Base-by-base conservation (phyloP, 2,888 invertebrate genomes). In the Gymnocheta viridis region DNA sequence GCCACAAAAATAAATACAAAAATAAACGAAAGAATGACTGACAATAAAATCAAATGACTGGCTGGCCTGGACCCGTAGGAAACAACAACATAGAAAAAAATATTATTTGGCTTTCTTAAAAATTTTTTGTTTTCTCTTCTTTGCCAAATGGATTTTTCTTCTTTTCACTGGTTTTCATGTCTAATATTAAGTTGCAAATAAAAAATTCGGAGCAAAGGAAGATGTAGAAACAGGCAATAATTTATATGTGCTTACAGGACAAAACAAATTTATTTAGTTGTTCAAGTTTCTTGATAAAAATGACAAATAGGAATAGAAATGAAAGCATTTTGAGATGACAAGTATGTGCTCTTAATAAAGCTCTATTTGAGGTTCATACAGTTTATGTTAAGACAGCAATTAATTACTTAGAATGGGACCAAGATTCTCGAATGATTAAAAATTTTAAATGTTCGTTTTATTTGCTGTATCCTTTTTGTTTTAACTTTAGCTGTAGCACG, bases 31-130 rank as follows among this genome's bases (percentile, higher is more conserved):
- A 22, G 24, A 56, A 66, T 56, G 44, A 32, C 27, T 19, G 38
- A 29, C 9, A 32, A 35, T 49, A 69, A 17, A 9, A 27, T 19
- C 17, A 29, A 69, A 35, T 35, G n/a, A 67, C 51, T n/a, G 14
- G 6, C 41, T 29, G 6, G 19, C 24, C 14, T 47, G 7, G 17
- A 9, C 17, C 19, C 6, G 9, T 19, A 67, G 35, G 4, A 54
- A 70, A 44, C 35, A 72, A 72, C 47, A 60, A 60, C 35, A 73
- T 49, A 27, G 17, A 49, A 35, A 54, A 27, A 49, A 24, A 62
- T 47, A 19, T n/a, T 22, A 74, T 74, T 64, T 74, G 41, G 44
- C 19, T 54, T 44, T 22, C 32, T 54, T 49, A 35, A 19, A 4
- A 24, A 47, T 72, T 19, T 64, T 64, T 0, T n/a, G 54, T n/a